Conservation (phyloP, 2,797 vertebrate genomes). For the Argyrosomus regius region DNA sequence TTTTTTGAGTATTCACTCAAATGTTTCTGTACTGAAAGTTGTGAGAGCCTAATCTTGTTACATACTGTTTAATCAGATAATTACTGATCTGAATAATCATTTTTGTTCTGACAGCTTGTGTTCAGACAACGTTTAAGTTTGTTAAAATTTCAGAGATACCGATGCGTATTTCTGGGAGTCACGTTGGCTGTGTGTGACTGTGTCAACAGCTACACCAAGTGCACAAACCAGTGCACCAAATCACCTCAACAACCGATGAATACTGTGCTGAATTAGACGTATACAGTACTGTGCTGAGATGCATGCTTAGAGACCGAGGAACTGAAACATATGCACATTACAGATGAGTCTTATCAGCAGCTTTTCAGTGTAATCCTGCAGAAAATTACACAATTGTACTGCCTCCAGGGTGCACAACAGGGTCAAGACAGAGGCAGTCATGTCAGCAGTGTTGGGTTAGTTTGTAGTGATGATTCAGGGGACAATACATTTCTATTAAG, state of each 20-base stretch:
- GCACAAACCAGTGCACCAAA: neutral
- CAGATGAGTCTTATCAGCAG: neutral
- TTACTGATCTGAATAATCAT: neutral
- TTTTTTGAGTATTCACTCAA: neutral
- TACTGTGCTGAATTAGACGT: neutral
- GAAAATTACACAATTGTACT: neutral
- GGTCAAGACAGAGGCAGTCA: neutral
- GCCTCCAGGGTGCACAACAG: neutral
- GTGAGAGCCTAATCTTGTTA: too few relatives aligned
- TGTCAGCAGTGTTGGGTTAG: neutral
- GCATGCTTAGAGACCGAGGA: neutral
- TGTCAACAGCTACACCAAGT: neutral
- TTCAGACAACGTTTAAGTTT: neutral
- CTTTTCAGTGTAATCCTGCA: neutral
- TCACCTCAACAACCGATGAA: neutral
- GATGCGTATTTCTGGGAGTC: neutral
- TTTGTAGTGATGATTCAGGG: neutral
- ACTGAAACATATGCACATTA: neutral
- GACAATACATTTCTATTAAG: neutral
- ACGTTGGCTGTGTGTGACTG: neutral
- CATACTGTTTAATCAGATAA: neutral
- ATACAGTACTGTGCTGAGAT: neutral
- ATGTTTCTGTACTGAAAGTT: neutral
- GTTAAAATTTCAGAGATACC: neutral
- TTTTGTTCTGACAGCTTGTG: neutral